A percentile compares a stretch with the other conserved stretches of the same genome.
These are phyloP conservation scores for Arothron firmamentum DNA, from an alignment of 2,113 vertebrate species.

Conservation along the genomic window DNA sequence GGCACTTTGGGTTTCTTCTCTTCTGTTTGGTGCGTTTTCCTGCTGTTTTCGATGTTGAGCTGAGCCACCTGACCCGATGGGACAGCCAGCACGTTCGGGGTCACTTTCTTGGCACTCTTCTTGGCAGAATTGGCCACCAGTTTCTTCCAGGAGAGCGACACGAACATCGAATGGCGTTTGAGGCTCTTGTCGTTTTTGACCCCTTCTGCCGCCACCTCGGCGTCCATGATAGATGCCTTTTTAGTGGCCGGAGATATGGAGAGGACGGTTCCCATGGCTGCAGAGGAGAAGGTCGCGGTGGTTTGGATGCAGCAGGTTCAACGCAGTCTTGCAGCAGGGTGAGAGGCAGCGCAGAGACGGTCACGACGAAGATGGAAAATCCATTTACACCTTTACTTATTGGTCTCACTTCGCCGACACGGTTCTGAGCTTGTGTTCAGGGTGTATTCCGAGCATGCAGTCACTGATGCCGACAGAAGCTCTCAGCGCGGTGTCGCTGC, in stretches of 20 bases:
- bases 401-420: neutral
- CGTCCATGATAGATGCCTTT: slow-evolving; percentile 74
- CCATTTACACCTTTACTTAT: slow-evolving; percentile 54
- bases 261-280: slow-evolving; percentile 89
- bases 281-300: slow-evolving; percentile 37
- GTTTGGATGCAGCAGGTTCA: slow-evolving; percentile 34
- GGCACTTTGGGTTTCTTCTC: slow-evolving; percentile 74
- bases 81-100: slow-evolving; percentile 75
- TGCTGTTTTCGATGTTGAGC: slow-evolving; percentile 67
- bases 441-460: slow-evolving; percentile 13
- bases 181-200: slow-evolving; percentile 80
- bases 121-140: slow-evolving; percentile 85
- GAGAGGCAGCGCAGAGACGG: slow-evolving; percentile 43
- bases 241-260: slow-evolving; percentile 82
- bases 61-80: slow-evolving; percentile 64
- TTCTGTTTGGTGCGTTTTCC: slow-evolving; percentile 60
- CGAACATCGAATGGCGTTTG: slow-evolving; percentile 84
- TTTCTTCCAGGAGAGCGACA: slow-evolving; percentile 88
- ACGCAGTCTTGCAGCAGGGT: slow-evolving; percentile 37
- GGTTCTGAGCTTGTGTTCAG: neutral
- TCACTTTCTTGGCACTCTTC: slow-evolving; percentile 90
- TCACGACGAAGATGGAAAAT: slow-evolving; percentile 58
- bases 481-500: slow-evolving; percentile 38
- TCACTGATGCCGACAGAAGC: slow-evolving; percentile 29
- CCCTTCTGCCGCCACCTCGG: slow-evolving; percentile 34